Evolutionary conservation across 2,113 vertebrate species (phyloP), one percentile per base, ranked within the genome.

Genomic region (Chelonoidis abingdonii): DNA sequence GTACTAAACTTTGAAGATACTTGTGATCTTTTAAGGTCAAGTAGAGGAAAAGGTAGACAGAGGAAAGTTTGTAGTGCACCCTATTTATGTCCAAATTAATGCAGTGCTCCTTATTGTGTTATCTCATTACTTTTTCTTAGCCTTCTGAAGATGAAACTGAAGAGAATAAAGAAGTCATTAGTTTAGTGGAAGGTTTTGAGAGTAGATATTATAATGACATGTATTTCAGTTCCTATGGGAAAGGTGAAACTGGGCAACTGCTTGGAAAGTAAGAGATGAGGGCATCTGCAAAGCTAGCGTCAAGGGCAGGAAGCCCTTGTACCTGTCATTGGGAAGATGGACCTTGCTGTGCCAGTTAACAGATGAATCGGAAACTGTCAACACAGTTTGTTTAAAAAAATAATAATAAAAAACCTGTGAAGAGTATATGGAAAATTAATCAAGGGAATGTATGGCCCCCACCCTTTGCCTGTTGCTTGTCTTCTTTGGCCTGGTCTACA

Each of bases 351-450:
- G 25, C 49, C 76, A 76, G 17, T 88, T 88, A 65, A 3, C 38
- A 89, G 21, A 47, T 80, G 53, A 49, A 83, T 59, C 87, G 87
- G 80, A 93, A 83, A 50, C 82, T 57, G 87, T 79, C 88, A 87
- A 4, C 84, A 10, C 44, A 8, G 85, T 49, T 93, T 87, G 4
- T 79, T 53, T 47, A 47, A 3, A 49, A 49, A 11, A 12, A 49
- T 12, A 49, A 49, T 3, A 41, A 12, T 41, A 88, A 8, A 88
- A 2, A 19, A 91, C 38, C 8, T 83, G 6, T 53, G 25, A 62
- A 93, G 91, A 25, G 44, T 35, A 50, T 38, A 52, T 62, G 56
- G 16, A 35, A 22, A 13, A 8, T 54, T 1, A 89, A 94, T 5
- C 27, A 83, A 83, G 31, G 80, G 14, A 80, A 62, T 81, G 78